Base-by-base conservation (phyloP, 2,113 vertebrate species). In the Apodemus speciosus region DNA sequence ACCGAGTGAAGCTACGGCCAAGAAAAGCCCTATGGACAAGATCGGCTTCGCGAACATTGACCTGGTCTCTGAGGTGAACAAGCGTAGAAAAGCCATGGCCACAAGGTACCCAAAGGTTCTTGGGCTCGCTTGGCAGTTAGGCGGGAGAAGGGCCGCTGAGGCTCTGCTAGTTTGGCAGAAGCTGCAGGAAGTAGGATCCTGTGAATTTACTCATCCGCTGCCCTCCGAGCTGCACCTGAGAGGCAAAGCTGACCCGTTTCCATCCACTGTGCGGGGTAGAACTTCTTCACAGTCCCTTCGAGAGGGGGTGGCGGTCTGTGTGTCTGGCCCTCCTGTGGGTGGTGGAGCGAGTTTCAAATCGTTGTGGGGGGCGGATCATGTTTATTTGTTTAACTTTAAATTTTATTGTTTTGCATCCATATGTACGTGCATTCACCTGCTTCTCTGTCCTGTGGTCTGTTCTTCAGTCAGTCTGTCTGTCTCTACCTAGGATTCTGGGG, bases 11-110 rank as follows among this genome's bases (percentile, higher is more conserved):
- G 66, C 84, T 25, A 90, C 94, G 85, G 87, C 95, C 2, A 88
- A 89, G 90, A 91, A 89, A 23, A 79, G 15, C 75, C 15, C 69
- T 0, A 2, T 1, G 0, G 25, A 21, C 62, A 27, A 38, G 43
- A 56, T 27, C 6, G 18, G 40, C 21, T 18, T 96, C 18, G 79
- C 20, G 81, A 95, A 58, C 35, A 35, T 66, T 64, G 96, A 97
- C 94, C 93, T 97, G 85, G 86, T 71, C 68, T 96, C 93, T 0
- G 93, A 96, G n/a, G 95, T 98, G 90, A 89, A 58, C 80, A 95
- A 92, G n/a, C 94, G 96, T 23, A 90, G 97, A n/a, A 58, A 60
- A 3, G 85, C 90, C 80, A 95, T 97, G 97, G 68, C 43, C 32
- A 76, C 7, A 1, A 96, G 97, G 97, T 98, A 97, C n/a, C 27